Conservation (phyloP, 2,797 vertebrate species). For the Acestrorhynchus altus region DNA sequence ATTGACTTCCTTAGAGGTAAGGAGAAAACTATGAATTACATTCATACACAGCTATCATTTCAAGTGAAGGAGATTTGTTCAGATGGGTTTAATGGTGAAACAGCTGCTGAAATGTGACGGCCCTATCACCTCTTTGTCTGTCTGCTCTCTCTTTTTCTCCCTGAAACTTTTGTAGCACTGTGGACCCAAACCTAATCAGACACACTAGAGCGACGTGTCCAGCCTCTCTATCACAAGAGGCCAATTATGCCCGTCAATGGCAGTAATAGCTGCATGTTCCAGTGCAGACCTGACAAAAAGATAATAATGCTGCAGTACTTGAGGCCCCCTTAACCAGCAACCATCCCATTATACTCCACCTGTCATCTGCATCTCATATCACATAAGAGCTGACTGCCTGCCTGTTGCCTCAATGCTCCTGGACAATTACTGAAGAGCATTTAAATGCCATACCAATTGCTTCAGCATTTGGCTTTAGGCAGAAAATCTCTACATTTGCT, state of each 20-base stretch:
- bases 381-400: neutral
- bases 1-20: neutral
- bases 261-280: constrained; percentile 41
- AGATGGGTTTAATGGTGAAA: neutral
- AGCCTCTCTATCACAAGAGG: constrained; percentile 46
- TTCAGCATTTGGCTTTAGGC: constrained; percentile 17
- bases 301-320: constrained; percentile 36
- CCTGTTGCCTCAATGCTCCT: constrained; percentile 13
- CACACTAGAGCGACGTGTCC: constrained; percentile 5
- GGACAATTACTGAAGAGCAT: constrained; percentile 3
- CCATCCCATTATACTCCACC: constrained; percentile 33
- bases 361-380: constrained; percentile 43
- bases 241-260: constrained; percentile 42
- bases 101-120: neutral
- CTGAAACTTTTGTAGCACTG: constrained; percentile 22
- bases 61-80: neutral
- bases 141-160: constrained; percentile 20
- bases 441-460: constrained; percentile 8
- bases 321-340: constrained; percentile 23
- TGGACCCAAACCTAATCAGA: constrained; percentile 25
- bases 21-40: too few species aligned
- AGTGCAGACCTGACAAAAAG: constrained; percentile 36
- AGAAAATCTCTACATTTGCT: neutral
- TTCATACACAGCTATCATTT: neutral
- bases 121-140: neutral